Evolutionary conservation across 2,113 vertebrate species (phyloP).

Genomic region (Piprites chloris): DNA sequence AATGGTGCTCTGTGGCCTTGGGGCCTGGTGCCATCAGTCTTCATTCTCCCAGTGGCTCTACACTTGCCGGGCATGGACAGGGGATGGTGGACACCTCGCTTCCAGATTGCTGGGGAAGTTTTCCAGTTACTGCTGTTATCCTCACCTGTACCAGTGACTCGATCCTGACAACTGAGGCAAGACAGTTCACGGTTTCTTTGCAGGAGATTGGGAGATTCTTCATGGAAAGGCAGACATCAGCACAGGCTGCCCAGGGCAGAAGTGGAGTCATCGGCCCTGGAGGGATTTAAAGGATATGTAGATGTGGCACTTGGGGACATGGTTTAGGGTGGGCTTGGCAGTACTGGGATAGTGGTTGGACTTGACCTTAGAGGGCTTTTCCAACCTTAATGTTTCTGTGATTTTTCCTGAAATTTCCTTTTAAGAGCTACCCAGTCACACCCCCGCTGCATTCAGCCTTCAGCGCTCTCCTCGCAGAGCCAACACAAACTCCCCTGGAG

Average conservation of each 20-base stretch:
- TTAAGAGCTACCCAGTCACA: not conserved
- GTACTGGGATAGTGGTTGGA: not conserved
- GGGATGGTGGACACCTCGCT: not conserved
- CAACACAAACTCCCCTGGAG: not conserved
- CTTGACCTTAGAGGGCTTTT: not conserved
- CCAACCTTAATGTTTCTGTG: not conserved
- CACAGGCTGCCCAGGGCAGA: not conserved
- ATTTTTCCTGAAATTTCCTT: not conserved
- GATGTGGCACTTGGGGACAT: not conserved
- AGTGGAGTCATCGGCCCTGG: not conserved
- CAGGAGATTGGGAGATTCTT: not conserved
- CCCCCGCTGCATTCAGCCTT: fast-evolving
- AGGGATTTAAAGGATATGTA: not conserved
- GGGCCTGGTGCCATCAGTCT: not conserved
- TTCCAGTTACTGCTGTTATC: not conserved
- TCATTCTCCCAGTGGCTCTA: not conserved
- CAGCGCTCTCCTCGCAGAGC: not conserved
- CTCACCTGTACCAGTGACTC: not conserved
- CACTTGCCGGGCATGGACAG: fast-evolving
- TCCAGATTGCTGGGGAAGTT: not conserved
- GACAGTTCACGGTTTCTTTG: not conserved
- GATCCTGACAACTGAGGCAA: not conserved
- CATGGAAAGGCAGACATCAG: not conserved
- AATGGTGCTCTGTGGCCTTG: fast-evolving
- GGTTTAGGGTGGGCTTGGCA: not conserved